A percentile compares a stretch with the other conserved stretches of the same genome.
Conservation (phyloP, 2,888 invertebrate genomes). For the Cancer borealis region DNA sequence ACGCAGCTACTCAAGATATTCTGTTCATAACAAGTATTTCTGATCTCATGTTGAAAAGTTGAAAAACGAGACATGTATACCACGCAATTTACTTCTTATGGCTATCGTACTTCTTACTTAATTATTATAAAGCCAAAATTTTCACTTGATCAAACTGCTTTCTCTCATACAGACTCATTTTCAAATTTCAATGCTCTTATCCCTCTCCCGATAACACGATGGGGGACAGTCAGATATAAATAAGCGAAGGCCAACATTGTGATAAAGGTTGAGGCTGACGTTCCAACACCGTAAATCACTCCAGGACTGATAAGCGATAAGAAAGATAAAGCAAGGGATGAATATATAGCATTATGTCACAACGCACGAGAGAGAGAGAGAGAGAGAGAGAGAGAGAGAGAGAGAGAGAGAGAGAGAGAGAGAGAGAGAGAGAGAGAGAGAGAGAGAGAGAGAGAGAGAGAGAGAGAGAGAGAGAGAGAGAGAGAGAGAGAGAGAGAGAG, state of each 20-base stretch:
- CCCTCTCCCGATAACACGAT: conserved; percentile 5
- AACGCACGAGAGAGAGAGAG: conserved; percentile 39
- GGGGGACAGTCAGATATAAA: conserved; percentile 7
- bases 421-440: not conserved
- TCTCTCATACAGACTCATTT: not conserved
- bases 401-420: conserved; percentile 44
- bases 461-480: conserved; percentile 54
- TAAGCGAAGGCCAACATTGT: not conserved
- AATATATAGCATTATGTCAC: not conserved
- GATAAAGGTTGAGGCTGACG: not conserved
- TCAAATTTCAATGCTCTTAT: not conserved
- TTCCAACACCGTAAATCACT: conserved; percentile 7
- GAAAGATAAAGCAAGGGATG: not conserved
- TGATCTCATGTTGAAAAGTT: not conserved
- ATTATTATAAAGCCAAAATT: not conserved
- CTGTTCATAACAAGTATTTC: not conserved
- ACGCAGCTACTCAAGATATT: not conserved
- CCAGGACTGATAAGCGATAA: conserved; percentile 22
- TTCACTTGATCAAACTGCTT: not conserved
- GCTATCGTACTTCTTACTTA: not conserved
- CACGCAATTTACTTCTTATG: too few relatives aligned
- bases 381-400: conserved; percentile 43
- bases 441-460: conserved; percentile 53
- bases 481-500: conserved; percentile 29
- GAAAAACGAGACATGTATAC: not conserved